Conservation (phyloP, 1,140 invertebrate species). For the Saccostrea echinata region DNA sequence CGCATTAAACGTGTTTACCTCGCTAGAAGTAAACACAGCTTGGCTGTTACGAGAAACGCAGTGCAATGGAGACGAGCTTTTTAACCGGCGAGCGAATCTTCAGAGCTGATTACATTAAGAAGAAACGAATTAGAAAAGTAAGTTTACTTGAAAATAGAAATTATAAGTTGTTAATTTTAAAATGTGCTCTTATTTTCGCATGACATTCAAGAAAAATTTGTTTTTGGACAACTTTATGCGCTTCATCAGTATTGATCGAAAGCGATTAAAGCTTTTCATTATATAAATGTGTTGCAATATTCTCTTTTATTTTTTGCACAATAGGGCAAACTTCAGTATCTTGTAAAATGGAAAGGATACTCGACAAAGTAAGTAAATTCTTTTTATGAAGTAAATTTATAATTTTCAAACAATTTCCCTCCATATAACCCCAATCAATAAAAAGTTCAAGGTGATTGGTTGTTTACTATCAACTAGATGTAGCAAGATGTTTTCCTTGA, state of each 20-base stretch:
- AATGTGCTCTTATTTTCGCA: background rate
- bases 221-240: background rate
- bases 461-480: background rate
- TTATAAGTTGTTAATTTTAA: background rate
- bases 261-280: background rate
- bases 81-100: conserved; percentile 62
- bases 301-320: conserved; percentile 48
- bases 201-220: background rate
- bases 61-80: conserved; percentile 45
- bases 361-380: conserved; percentile 64
- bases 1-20: conserved; percentile 54
- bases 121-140: conserved; percentile 64
- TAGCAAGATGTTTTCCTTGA: background rate
- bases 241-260: background rate
- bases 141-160: conserved; percentile 18
- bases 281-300: conserved; percentile 48
- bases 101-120: conserved; percentile 66
- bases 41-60: conserved; percentile 45
- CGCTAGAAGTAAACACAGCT: conserved; percentile 31
- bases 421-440: conserved; percentile 2
- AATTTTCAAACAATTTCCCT: background rate
- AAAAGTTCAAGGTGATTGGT: background rate
- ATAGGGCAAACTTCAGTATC: conserved; percentile 69
- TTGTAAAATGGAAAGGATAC: conserved; percentile 73
- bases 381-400: background rate